Evolutionary conservation across 2,888 invertebrate genomes (phyloP), one percentile per base, ranked within the genome.

Genomic region (Lypha dubia): DNA sequence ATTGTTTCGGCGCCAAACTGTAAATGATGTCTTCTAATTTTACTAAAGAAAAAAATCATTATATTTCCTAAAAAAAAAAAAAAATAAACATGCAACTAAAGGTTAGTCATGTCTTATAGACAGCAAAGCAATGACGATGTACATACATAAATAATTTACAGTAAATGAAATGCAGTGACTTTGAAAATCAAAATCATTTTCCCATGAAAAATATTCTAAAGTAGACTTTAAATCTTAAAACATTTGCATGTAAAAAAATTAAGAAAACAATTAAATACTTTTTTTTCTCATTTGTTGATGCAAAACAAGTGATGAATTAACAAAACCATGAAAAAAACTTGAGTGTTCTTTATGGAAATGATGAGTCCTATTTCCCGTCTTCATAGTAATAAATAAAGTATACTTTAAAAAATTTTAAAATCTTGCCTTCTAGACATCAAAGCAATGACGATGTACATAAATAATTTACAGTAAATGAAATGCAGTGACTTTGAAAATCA

Each of bases 21-120:
- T 81, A 63, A 81, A 70, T 56, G 68, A 75, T 75, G 68, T 75
- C 68, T 81, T 75, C 28, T 56, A 75, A 75, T 75, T 81, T 63
- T 38, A 35, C 0, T 1, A 80, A n/a, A n/a, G n/a, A n/a, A n/a
- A n/a, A n/a, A n/a, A n/a, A n/a, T 1, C 17, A n/a, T 15, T 49
- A 20, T 49, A 20, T 49, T 20, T 49, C 20, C 49, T 49, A n/a
- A 38, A 38, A 13, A 35, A 17, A 53, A 22, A 28, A 53, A 24
- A 53, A 28, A 53, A 53, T n/a, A 35, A 17, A 20, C 1, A 20
- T 46, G 46, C 46, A 1, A 17, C 2, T 4, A 44, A n/a, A 8
- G 15, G 5, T 13, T n/a, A n/a, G 15, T 15, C 6, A 5, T 6
- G 17, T 0, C 46, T 46, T 17, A 17, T 3, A 17, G 17, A 4